These are phyloP conservation scores for Heterocephalus glaber DNA, from an alignment of 2,113 vertebrate genomes.

Conservation along the genomic window DNA sequence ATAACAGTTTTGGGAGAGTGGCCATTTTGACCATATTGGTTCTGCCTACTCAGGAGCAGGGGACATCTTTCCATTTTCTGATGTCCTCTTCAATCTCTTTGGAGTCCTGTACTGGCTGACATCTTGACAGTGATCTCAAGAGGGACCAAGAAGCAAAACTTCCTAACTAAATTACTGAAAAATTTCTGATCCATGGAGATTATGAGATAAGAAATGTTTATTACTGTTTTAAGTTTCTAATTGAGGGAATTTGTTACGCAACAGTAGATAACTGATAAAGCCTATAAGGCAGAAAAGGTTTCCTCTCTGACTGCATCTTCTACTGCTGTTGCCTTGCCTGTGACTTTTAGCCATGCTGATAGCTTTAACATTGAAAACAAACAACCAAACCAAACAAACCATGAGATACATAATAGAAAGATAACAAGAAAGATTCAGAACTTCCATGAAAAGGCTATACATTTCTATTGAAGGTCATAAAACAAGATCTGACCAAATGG, in stretches of 20 bases:
- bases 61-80: not conserved
- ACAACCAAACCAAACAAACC: not conserved
- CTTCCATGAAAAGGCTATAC: constrained; percentile 18
- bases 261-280: constrained; percentile 30
- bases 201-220: constrained; percentile 20
- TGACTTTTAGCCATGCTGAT: not conserved
- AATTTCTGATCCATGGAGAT: constrained; percentile 30
- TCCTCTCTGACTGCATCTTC: constrained; percentile 2
- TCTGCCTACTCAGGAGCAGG: not conserved
- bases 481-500: constrained; percentile 42
- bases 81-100: not conserved
- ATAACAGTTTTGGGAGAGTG: not conserved
- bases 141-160: not conserved
- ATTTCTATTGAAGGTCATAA: constrained; percentile 42
- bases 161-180: constrained; percentile 27
- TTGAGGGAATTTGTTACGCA: constrained; percentile 32
- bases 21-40: not conserved
- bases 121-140: constrained; percentile 12
- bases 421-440: constrained; percentile 57
- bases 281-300: not conserved
- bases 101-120: not conserved
- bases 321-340: not conserved
- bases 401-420: constrained; percentile 47
- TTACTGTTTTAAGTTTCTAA: constrained; percentile 33
- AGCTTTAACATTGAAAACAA: not conserved